phyloP scores from a whole-genome alignment of 2,888 invertebrate species.

The Nysson spinosus region DNA sequence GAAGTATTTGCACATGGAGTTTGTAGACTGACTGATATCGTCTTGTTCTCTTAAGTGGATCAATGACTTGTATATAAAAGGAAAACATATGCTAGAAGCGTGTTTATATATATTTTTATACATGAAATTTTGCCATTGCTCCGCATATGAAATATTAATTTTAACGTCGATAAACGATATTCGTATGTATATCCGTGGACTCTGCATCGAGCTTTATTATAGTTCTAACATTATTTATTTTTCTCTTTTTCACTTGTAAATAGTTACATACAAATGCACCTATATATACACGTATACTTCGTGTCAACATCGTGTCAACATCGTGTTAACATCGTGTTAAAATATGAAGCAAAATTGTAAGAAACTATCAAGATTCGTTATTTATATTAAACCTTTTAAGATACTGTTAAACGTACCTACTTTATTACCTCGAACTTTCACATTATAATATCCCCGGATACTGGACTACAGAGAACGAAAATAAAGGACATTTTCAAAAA shows the following conservation, averaged over 20 bases:
- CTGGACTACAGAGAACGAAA: not conserved
- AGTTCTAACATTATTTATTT: slow-evolving; percentile 26
- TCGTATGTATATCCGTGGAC: slow-evolving; percentile 8
- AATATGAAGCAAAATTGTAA: slow-evolving; percentile 15
- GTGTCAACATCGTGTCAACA: too few species aligned
- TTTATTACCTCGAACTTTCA: slow-evolving; percentile 5
- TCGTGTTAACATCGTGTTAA: too few species aligned
- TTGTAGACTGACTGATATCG: too few species aligned
- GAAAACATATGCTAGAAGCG: slow-evolving; percentile 2
- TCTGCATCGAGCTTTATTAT: slow-evolving; percentile 20
- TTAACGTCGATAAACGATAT: slow-evolving; percentile 5
- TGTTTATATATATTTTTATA: slow-evolving; percentile 14
- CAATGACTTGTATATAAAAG: slow-evolving; percentile 14
- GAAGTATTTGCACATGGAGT: too few species aligned
- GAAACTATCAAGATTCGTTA: not conserved
- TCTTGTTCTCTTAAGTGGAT: slow-evolving; percentile 21
- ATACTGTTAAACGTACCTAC: slow-evolving; percentile 14
- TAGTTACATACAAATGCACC: not conserved
- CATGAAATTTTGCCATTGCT: slow-evolving; percentile 25
- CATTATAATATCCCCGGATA: slow-evolving; percentile 1
- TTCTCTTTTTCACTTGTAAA: slow-evolving; percentile 17
- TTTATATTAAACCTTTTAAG: slow-evolving; percentile 1
- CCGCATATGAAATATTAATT: not conserved
- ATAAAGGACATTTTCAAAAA: not conserved
- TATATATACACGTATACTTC: too few species aligned